phyloP scores from a whole-genome alignment of 2,888 invertebrate species.

The Epinotia ramella region DNA sequence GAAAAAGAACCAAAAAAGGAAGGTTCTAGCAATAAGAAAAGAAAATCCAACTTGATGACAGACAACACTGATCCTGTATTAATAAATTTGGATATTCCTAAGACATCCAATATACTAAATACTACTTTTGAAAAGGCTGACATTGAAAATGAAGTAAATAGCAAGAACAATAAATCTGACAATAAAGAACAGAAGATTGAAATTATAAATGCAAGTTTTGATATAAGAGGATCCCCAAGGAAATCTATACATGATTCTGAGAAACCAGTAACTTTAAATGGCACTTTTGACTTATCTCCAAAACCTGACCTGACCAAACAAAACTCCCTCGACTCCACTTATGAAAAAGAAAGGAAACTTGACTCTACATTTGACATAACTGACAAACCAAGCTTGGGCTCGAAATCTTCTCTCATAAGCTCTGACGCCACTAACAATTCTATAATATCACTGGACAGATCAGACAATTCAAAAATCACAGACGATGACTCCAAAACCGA shows the following conservation, averaged over 20 bases:
- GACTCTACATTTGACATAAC: constrained; percentile 51
- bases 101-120: constrained; percentile 45
- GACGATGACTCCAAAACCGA: constrained; percentile 71
- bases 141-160: neutral
- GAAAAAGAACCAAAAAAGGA: constrained; percentile 47
- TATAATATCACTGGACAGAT: constrained; percentile 60
- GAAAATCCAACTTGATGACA: constrained; percentile 47
- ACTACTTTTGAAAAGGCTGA: constrained; percentile 57
- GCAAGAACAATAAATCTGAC: constrained; percentile 16
- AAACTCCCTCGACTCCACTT: constrained; percentile 58
- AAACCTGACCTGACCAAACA: constrained; percentile 44
- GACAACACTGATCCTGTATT: constrained; percentile 47
- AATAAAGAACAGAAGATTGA: constrained; percentile 3
- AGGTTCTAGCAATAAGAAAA: constrained; percentile 46
- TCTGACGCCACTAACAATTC: constrained; percentile 56
- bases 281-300: constrained; percentile 35
- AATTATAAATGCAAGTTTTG: constrained; percentile 11
- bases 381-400: constrained; percentile 43
- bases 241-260: constrained; percentile 15
- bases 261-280: constrained; percentile 11
- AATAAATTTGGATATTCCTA: constrained; percentile 15
- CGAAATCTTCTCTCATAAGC: constrained; percentile 66
- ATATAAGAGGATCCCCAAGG: constrained; percentile 18
- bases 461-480: constrained; percentile 63
- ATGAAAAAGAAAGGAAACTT: constrained; percentile 57